phyloP scores from a whole-genome alignment of 2,797 vertebrate species.

The Botia kubotai region DNA sequence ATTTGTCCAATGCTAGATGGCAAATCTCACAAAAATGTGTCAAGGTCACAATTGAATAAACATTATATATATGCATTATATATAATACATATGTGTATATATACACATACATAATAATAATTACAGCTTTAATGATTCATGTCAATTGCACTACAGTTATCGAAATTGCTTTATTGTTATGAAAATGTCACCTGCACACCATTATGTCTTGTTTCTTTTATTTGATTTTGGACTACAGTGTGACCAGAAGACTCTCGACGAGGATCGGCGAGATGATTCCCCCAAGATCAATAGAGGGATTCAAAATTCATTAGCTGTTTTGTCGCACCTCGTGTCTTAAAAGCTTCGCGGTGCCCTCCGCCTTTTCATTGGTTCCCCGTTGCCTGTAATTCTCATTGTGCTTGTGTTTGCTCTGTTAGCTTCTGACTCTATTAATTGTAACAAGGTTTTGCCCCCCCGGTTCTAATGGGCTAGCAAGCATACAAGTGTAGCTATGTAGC shows the following conservation, averaged over 20 bases:
- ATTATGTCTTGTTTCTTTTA: too few relatives aligned
- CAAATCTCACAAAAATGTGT: neutral
- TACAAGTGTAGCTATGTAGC: constrained; percentile 54
- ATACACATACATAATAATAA: too few relatives aligned
- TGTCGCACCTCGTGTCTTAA: neutral
- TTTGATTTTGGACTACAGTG: too few relatives aligned
- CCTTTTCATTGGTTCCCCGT: constrained; percentile 9
- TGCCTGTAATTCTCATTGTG: constrained; percentile 22
- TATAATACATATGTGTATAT: too few relatives aligned
- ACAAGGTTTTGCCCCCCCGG: constrained; percentile 47
- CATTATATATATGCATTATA: too few relatives aligned
- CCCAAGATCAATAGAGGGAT: neutral
- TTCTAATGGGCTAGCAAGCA: constrained; percentile 71
- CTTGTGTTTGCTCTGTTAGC: constrained; percentile 21
- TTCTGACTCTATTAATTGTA: constrained; percentile 40
- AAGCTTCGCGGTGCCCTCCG: neutral
- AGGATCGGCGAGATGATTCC: too few relatives aligned
- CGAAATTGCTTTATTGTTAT: neutral
- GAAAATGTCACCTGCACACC: neutral
- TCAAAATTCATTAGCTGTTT: neutral
- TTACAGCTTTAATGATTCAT: too few relatives aligned
- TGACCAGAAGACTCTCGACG: too few relatives aligned
- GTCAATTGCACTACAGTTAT: too few relatives aligned
- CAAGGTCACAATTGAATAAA: neutral
- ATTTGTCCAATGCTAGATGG: neutral